Base-by-base conservation (phyloP, 2,113 vertebrate species). In the Nesogale talazaci region DNA sequence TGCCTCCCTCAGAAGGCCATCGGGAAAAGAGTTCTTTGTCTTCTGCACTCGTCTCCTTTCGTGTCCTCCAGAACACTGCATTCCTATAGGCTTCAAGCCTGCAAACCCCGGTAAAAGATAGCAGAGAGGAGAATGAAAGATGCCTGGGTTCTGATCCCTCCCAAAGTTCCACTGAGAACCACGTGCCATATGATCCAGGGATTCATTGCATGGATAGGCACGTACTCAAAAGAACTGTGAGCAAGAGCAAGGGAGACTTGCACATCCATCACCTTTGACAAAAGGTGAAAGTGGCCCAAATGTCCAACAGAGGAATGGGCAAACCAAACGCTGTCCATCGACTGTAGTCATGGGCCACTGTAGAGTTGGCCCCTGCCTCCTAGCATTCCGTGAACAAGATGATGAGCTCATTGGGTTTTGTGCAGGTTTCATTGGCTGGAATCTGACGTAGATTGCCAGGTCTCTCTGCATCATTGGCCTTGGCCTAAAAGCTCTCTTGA, bases 1-100 rank as follows among this genome's bases (percentile, higher is more conserved):
- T 1, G 6, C 57, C 46, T 42, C 83, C 59, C 6, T 8, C 10
- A 15, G 20, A 0, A 1, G 3, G 2, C 0, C 31, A 15, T 22
- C 40, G 3, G 27, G 46, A 72, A 22, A 83, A 22, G 2, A 2
- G 10, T 10, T 88, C 20, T 40, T 78, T n/a, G 40, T 63, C n/a
- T 15, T 19, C 9, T 22, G 0, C 3, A 8, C 36, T 57, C 25
- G 22, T 23, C 72, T 57, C 46, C n/a, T 82, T n/a, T n/a, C 4
- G 31, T 52, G 65, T 72, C 67, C 16, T 42, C 7, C 6, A 40
- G 59, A 81, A 88, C 85, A 29, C 72, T 34, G 65, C 76, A 75
- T 46, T 16, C 0, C 31, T 23, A 82, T n/a, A 36, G 63, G 70
- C n/a, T 34, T 65, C 38, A 70, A 56, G 2, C 76, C 76, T 29